Conservation (phyloP, 2,797 vertebrate species). For the Danio tinwini region DNA sequence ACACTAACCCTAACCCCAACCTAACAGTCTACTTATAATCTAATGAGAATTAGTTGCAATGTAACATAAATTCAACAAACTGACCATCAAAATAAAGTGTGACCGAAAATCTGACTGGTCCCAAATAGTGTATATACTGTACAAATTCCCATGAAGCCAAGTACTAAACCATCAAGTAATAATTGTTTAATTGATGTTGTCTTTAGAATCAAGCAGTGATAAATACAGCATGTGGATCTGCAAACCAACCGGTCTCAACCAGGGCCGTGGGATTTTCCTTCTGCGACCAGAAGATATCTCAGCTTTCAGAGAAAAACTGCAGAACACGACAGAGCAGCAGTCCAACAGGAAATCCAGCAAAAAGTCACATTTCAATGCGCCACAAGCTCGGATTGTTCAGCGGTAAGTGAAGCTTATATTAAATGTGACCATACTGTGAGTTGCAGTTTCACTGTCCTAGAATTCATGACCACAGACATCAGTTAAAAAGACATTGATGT, state of each 20-base stretch:
- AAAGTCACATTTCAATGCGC: constrained; percentile 50
- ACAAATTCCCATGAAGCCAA: neutral
- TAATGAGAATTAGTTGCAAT: no score
- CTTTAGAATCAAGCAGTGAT: constrained; percentile 61
- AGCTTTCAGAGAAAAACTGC: constrained; percentile 75
- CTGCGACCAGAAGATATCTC: constrained; percentile 77
- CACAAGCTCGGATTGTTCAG: constrained; percentile 82
- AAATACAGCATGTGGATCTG: constrained; percentile 86
- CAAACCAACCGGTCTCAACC: constrained; percentile 87
- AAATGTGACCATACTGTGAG: constrained; percentile 19
- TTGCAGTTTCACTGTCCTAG: neutral
- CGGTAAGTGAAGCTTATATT: constrained; percentile 73
- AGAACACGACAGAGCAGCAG: constrained; percentile 62
- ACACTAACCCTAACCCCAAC: no score
- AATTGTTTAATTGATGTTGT: neutral
- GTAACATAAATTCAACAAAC: no score
- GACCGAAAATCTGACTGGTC: no score
- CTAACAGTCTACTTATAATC: no score
- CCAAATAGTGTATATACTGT: neutral
- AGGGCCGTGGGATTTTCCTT: constrained; percentile 90
- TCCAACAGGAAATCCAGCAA: no score
- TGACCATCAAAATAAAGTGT: no score
- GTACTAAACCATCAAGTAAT: neutral
- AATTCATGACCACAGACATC: constrained; percentile 6
- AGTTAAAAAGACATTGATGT: constrained; percentile 5